Evolutionary conservation across 2,113 vertebrate genomes (phyloP).

Genomic region (Pan troglodytes): NHGRI_mPanTro3-v2.1_pri NC_072408.2:26944501-26945000

Average conservation of each 20-base stretch:
- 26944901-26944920: not conserved
- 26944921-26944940: not conserved
- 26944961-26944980: conserved; percentile 13
- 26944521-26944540: not conserved
- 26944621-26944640: not conserved
- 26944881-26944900: not conserved
- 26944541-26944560: not conserved
- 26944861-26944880: not conserved
- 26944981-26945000: not conserved
- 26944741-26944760: not conserved
- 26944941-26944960: conserved; percentile 2
- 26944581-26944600: not conserved
- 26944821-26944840: not conserved
- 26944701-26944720: not conserved
- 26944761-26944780: not conserved
- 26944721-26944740: not conserved
- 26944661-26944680: not conserved
- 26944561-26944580: not conserved
- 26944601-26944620: not conserved
- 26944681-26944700: not conserved
- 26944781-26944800: not conserved
- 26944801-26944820: not conserved
- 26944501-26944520: not conserved
- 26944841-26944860: not conserved
- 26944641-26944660: not conserved